These are phyloP conservation scores for Neosilurus hyrtlii DNA, from an alignment of 2,797 vertebrate genomes.

Conservation along the genomic window DNA sequence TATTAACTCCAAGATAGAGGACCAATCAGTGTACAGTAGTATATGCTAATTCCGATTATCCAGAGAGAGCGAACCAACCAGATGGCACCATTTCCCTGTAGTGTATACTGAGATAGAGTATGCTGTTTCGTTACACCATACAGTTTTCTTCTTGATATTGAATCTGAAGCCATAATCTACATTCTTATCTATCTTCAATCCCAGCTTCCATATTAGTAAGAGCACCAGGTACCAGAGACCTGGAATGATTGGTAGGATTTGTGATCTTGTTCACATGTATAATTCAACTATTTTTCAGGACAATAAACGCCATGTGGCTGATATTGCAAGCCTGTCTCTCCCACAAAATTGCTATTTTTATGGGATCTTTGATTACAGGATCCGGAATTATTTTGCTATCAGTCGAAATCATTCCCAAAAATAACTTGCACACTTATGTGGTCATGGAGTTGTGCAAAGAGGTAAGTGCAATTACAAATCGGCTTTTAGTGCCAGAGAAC, in stretches of 20 bases:
- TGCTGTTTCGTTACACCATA: not conserved
- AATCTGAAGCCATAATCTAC: not conserved
- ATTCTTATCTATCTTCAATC: not conserved
- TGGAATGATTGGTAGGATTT: not conserved
- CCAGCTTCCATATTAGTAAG: not conserved
- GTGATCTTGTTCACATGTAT: not conserved
- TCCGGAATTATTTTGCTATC: not conserved
- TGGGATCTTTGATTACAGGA: not conserved
- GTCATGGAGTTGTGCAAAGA: slow-evolving; percentile 8
- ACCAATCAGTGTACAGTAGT: no score
- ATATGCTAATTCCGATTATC: no score
- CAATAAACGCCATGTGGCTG: not conserved
- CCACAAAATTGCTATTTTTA: not conserved
- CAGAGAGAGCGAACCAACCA: no score
- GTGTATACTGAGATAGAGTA: no score
- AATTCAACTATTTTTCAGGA: slow-evolving; percentile 3
- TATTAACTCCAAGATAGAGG: no score
- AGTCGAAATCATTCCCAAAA: not conserved
- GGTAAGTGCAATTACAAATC: slow-evolving; percentile 40
- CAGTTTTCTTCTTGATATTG: not conserved
- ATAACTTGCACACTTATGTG: not conserved
- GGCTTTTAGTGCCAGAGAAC: slow-evolving; percentile 30
- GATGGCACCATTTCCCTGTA: no score
- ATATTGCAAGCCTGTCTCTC: not conserved
- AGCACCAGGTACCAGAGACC: not conserved